These are phyloP conservation scores for Drosophila sproati DNA, from an alignment of 1,140 invertebrate species.

Conservation along the genomic window DNA sequence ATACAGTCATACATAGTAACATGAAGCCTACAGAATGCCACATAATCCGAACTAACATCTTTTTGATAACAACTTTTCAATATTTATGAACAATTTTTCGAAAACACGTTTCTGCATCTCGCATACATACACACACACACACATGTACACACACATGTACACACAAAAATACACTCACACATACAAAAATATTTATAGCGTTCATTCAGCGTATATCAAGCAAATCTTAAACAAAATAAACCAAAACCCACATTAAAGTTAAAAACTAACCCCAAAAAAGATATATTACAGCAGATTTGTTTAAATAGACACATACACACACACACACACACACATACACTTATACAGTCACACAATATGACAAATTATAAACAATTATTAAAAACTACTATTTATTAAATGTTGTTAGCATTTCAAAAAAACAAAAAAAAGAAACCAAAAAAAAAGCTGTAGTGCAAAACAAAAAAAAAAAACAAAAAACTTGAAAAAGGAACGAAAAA, in stretches of 20 bases:
- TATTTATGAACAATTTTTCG: slow-evolving; percentile 61
- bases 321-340: slow-evolving; percentile 23
- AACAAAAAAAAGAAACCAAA: slow-evolving; percentile 48
- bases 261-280: slow-evolving; percentile 28
- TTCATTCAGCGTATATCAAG: slow-evolving; percentile 53
- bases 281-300: slow-evolving; percentile 69
- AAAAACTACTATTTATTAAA: slow-evolving; percentile 80
- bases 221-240: slow-evolving; percentile 45
- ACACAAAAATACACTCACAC: slow-evolving; percentile 3
- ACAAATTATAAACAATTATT: slow-evolving; percentile 76
- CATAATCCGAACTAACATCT: slow-evolving; percentile 70
- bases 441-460: slow-evolving; percentile 80
- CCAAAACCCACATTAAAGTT: slow-evolving; percentile 20
- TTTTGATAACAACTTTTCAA: slow-evolving; percentile 75
- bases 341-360: slow-evolving; percentile 58
- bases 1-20: slow-evolving; percentile 59
- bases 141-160: slow-evolving; percentile 7
- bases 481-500: slow-evolving; percentile 51
- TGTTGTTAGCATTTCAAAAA: slow-evolving; percentile 77
- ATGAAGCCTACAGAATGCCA: slow-evolving; percentile 74
- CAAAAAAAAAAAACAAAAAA: slow-evolving; percentile 35
- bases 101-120: slow-evolving; percentile 75
- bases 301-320: slow-evolving; percentile 31
- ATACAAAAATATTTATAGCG: slow-evolving; percentile 44
- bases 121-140: slow-evolving; percentile 57